Evolutionary conservation across 2,888 invertebrate species (phyloP).

Genomic region (Lasioglossum calceatum): DNA sequence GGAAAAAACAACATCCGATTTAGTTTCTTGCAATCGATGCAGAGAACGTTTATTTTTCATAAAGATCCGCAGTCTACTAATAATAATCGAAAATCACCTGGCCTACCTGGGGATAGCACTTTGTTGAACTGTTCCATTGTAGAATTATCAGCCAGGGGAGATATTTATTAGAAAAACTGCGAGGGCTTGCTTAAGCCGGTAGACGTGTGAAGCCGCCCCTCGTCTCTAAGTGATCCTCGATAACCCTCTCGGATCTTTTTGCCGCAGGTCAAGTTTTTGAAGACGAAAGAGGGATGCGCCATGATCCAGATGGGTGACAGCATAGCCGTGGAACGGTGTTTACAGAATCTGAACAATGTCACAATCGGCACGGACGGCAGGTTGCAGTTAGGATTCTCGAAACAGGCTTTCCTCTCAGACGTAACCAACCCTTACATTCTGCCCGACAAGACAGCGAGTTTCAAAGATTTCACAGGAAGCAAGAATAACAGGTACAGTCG

Average conservation of each 20-base stretch:
- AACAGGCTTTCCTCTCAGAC: conserved; percentile 97
- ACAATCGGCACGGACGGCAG: conserved; percentile 92
- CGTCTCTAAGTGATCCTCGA: neutral
- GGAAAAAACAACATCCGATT: too few species aligned
- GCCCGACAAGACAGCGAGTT: conserved; percentile 98
- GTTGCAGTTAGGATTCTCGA: conserved; percentile 93
- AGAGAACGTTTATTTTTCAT: too few species aligned
- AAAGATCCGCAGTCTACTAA: neutral
- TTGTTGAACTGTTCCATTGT: neutral
- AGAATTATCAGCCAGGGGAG: neutral
- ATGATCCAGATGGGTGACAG: conserved; percentile 99
- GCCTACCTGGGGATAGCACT: neutral
- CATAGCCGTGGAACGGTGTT: conserved; percentile 96
- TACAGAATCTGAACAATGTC: conserved; percentile 97
- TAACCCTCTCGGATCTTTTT: conserved; percentile 6
- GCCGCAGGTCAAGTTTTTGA: conserved; percentile 93
- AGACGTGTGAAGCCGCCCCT: neutral
- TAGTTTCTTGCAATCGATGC: too few species aligned
- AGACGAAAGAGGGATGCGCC: conserved; percentile 99
- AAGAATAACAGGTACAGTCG: conserved; percentile 91
- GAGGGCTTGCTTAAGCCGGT: neutral
- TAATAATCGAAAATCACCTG: neutral
- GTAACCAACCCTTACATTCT: conserved; percentile 98
- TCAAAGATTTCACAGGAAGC: conserved; percentile 98
- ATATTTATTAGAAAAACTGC: neutral